phyloP scores from a whole-genome alignment of 2,888 invertebrate genomes.

The Chalcosyrphus nemorum region DNA sequence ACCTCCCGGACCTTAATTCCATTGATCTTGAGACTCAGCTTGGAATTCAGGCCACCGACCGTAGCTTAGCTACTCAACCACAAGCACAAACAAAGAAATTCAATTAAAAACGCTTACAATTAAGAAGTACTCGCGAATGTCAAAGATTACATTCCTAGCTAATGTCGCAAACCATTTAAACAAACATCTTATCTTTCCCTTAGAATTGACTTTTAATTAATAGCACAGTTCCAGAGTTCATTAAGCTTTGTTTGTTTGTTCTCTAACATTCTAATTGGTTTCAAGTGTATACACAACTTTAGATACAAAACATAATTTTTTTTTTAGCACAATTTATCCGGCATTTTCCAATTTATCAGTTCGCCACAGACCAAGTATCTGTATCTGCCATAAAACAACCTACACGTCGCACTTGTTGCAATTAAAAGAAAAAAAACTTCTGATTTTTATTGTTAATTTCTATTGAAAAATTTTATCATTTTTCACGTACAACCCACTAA shows the following conservation, averaged over 20 bases:
- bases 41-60: neutral
- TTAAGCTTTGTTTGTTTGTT: neutral
- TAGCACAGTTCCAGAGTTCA: neutral
- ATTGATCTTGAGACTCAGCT: too few relatives aligned
- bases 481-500: constrained; percentile 31
- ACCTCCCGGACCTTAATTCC: too few relatives aligned
- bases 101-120: neutral
- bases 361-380: neutral
- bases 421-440: constrained; percentile 30
- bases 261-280: neutral
- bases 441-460: constrained; percentile 3
- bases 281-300: neutral
- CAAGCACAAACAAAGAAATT: neutral
- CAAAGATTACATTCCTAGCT: neutral
- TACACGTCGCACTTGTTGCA: constrained; percentile 52
- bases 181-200: neutral
- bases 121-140: neutral
- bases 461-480: constrained; percentile 21
- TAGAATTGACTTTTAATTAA: constrained; percentile 3
- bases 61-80: neutral
- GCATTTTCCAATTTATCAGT: neutral
- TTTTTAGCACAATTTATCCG: neutral
- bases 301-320: neutral
- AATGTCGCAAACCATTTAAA: neutral
- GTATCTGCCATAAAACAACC: neutral